Percentiles rank a stretch among this genome's conserved stretches.
phyloP scores from a whole-genome alignment of 2,113 vertebrate species.

The Oceanodroma tethys region DNA sequence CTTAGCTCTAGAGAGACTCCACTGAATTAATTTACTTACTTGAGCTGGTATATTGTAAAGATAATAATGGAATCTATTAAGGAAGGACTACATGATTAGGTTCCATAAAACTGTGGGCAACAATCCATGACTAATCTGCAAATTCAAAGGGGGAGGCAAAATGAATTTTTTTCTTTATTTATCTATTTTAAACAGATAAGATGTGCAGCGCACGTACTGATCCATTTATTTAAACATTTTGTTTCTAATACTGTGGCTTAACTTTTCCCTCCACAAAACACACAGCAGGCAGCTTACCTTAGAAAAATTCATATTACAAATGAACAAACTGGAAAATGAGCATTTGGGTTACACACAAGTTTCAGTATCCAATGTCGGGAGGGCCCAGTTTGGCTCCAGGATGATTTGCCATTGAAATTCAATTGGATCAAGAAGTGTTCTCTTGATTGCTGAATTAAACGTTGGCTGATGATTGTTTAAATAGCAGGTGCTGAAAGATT shows the following conservation, averaged over 20 bases:
- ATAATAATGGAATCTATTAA: conserved; percentile 40
- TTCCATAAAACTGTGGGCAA: conserved; percentile 25
- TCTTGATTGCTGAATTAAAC: not conserved
- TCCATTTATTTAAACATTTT: not conserved
- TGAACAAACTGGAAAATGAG: not conserved
- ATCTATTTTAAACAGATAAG: not conserved
- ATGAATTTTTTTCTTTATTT: not conserved
- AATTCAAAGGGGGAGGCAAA: not conserved
- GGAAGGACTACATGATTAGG: not conserved
- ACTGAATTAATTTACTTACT: conserved; percentile 36
- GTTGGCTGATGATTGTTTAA: not conserved
- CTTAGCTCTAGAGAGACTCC: not conserved
- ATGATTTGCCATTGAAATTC: not conserved
- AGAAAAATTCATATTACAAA: not conserved
- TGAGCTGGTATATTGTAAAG: conserved; percentile 6
- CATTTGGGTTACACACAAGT: not conserved
- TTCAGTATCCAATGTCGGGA: not conserved
- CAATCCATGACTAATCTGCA: conserved; percentile 36
- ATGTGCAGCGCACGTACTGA: not conserved
- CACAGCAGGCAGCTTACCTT: not conserved
- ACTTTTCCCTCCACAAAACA: not conserved
- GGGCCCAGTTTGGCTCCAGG: not conserved
- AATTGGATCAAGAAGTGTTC: not conserved
- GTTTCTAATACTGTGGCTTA: not conserved
- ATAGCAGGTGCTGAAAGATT: not conserved